These are phyloP conservation scores for Acromyrmex echinatior DNA, from an alignment of 1,140 invertebrate genomes.

Conservation along the genomic window DNA sequence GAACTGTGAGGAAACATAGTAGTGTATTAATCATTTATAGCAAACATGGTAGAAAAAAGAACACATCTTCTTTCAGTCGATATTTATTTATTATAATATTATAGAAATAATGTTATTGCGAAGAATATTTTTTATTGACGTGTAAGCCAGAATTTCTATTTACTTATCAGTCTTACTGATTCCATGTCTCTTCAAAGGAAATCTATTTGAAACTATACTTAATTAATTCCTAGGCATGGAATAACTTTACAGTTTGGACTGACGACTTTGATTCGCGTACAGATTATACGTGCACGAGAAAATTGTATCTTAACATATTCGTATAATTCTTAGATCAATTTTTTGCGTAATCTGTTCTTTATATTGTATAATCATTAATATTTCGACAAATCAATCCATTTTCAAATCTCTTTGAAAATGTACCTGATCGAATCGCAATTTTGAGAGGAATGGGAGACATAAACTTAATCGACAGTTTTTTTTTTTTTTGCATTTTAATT, in stretches of 20 bases:
- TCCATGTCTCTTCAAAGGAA: not conserved
- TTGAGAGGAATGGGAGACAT: not conserved
- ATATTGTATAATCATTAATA: not conserved
- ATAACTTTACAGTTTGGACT: constrained; percentile 67
- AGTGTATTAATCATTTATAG: not conserved
- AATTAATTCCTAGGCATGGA: constrained; percentile 71
- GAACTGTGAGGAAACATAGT: not conserved
- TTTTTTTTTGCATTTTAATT: not conserved
- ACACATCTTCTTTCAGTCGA: not conserved
- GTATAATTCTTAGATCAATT: constrained; percentile 6
- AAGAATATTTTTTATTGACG: not conserved
- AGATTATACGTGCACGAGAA: constrained; percentile 39
- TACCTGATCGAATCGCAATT: not conserved
- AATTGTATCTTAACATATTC: not conserved
- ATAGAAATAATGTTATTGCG: not conserved
- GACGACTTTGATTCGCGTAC: constrained; percentile 49
- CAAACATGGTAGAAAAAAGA: not conserved
- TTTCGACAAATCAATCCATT: not conserved
- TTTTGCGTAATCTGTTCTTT: constrained; percentile 20
- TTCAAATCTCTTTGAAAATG: constrained; percentile 6
- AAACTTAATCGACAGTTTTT: not conserved
- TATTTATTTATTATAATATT: not conserved
- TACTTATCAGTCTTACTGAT: not conserved
- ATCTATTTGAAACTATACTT: constrained; percentile 2
- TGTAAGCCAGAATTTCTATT: not conserved